Evolutionary conservation across 2,113 vertebrate species (phyloP), one percentile per base, ranked within the genome.

Genomic region (Chauna torquata): DNA sequence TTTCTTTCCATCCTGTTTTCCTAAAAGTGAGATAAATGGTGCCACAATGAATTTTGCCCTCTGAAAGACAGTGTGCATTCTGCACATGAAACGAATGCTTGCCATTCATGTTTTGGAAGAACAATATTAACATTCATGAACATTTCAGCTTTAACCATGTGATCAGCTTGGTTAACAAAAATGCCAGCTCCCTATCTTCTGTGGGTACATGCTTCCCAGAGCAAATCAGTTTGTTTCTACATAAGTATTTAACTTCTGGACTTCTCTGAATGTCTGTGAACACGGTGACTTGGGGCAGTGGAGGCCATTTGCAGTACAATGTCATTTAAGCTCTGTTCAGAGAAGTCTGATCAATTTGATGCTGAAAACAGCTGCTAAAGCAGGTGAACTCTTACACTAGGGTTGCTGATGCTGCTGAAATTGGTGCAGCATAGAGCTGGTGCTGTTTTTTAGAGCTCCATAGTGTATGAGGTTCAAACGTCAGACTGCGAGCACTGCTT

Each of bases 321-420:
- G 65, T 49, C 55, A 82, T 64, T 65, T 82, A 58, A 54, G 57
- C 65, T 78, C 65, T 5, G 3, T 42, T 69, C 71, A 82, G 65
- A 82, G 70, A 82, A 44, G 49, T 54, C 88, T 75, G 89, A 83
- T 66, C 82, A 88, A 80, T 83, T 38, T 25, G 55, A 52, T 72
- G 80, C 81, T 92, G 86, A 30, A 79, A 95, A 64, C 17, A 76
- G 72, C 88, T 82, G 76, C 86, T 84, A 11, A 59, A 76, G 57
- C 1, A 4, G 69, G 59, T 32, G 58, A 94, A 59, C 79, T 55
- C 93, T 80, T 59, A 20, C 59, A n/a, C 45, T 7, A 77, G 38
- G 57, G 52, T 11, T 93, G 91, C 83, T 88, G 86, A 92, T 86
- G 77, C 30, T 78, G 95, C 88, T 90, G 92, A 90, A 90, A 91